phyloP scores from a whole-genome alignment of 92 coral and sea anemone species.

The Epizoanthus rinbou region DNA sequence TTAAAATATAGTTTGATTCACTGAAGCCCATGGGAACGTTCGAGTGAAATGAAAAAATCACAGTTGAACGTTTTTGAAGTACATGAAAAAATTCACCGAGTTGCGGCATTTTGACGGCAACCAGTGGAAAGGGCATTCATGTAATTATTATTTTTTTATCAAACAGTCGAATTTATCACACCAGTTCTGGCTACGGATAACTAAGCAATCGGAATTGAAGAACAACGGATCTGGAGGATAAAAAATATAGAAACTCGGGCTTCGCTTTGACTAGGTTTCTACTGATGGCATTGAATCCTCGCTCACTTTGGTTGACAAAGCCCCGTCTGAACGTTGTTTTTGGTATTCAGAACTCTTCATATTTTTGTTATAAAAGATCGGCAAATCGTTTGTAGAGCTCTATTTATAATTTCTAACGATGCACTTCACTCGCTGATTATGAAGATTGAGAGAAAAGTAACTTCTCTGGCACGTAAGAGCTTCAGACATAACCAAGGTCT shows the following conservation, averaged over 20 bases:
- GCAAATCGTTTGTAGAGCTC: neutral
- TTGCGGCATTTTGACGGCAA: neutral
- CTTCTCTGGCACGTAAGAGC: neutral
- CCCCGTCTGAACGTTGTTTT: too few relatives aligned
- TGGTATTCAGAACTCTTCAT: too few relatives aligned
- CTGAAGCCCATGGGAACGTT: neutral
- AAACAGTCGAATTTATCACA: neutral
- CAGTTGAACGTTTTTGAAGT: neutral
- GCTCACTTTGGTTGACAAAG: neutral
- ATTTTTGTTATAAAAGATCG: neutral
- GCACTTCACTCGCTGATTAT: neutral
- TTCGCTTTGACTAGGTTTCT: constrained; percentile 1
- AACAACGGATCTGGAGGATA: neutral
- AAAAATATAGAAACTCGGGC: neutral
- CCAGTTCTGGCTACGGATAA: neutral
- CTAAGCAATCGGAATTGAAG: neutral
- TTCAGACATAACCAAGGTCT: neutral
- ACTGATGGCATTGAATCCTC: neutral
- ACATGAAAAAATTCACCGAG: neutral
- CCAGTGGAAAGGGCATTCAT: neutral
- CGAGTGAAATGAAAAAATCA: neutral
- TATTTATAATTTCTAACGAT: neutral
- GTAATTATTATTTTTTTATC: too few relatives aligned
- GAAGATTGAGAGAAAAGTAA: neutral
- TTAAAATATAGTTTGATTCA: neutral